These are phyloP conservation scores for Branchinecta lynchi DNA, from an alignment of 1,140 invertebrate species.

Conservation along the genomic window DNA sequence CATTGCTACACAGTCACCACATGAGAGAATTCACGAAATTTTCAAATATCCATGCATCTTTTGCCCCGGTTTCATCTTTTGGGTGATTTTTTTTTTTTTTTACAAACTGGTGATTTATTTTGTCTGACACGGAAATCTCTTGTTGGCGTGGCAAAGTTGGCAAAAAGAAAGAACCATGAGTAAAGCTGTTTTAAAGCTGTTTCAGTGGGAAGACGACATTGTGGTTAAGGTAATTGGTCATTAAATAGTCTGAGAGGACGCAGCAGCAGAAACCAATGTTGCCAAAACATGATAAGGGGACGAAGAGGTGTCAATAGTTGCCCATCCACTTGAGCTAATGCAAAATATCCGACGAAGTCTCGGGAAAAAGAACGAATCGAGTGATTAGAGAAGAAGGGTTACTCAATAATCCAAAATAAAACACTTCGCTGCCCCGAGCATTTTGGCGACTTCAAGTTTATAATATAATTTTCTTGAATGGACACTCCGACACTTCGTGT, in stretches of 20 bases:
- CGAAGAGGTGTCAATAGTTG: no score
- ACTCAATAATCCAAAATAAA: no score
- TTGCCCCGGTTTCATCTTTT: not conserved
- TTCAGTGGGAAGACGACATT: not conserved
- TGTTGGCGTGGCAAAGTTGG: not conserved
- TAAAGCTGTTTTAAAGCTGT: not conserved
- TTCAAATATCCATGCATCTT: not conserved
- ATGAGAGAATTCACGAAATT: not conserved
- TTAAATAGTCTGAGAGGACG: not conserved
- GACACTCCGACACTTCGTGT: no score
- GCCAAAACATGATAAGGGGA: not conserved
- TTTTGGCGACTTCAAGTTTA: no score
- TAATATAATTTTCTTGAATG: no score
- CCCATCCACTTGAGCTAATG: not conserved
- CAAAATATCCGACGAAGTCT: not conserved
- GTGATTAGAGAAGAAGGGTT: not conserved
- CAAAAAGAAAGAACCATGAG: not conserved
- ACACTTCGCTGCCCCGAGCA: no score
- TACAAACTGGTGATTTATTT: not conserved
- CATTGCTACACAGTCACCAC: no score
- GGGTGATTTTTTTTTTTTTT: not conserved
- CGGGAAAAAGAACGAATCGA: not conserved
- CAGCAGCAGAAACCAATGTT: not conserved
- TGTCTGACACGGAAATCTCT: not conserved
- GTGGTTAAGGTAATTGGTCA: not conserved